Evolutionary conservation across 1,140 invertebrate species (phyloP).

Genomic region (Zophobas morio): DNA sequence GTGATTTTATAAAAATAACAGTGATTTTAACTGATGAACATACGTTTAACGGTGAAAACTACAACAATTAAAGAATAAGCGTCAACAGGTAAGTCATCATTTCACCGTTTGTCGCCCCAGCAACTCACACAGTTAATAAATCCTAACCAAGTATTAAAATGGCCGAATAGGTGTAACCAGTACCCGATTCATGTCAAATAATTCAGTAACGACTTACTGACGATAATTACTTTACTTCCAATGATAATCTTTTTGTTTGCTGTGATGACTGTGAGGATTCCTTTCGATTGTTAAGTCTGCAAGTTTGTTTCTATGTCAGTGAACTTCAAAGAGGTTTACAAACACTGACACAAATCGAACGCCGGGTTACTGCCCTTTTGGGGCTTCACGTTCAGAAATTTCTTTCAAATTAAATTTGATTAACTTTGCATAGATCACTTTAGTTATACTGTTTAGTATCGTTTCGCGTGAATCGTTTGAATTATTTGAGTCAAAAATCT

Average conservation of each 20-base stretch:
- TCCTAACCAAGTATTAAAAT: slow-evolving; percentile 49
- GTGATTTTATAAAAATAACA: slow-evolving; percentile 50
- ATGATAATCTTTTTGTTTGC: neutral
- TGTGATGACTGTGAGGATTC: neutral
- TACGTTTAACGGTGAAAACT: slow-evolving; percentile 47
- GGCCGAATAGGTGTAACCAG: slow-evolving; percentile 58
- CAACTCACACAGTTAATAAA: neutral
- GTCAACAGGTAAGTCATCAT: slow-evolving; percentile 54
- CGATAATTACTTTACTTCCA: slow-evolving; percentile 15
- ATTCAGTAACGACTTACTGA: slow-evolving; percentile 24
- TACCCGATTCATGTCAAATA: slow-evolving; percentile 42
- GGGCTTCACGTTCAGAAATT: neutral
- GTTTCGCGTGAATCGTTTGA: no score
- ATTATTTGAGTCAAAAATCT: no score
- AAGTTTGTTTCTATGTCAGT: slow-evolving; percentile 26
- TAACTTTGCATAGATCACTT: neutral
- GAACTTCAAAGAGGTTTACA: slow-evolving; percentile 33
- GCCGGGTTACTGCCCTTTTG: slow-evolving; percentile 29
- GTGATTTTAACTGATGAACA: slow-evolving; percentile 42
- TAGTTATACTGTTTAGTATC: neutral
- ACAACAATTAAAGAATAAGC: slow-evolving; percentile 26
- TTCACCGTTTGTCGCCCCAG: slow-evolving; percentile 1
- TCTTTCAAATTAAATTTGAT: no score
- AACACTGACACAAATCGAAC: slow-evolving; percentile 13
- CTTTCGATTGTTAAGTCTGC: neutral